A percentile compares a stretch with the other conserved stretches of the same genome.
Conservation (phyloP, 2,113 vertebrate species). For the Callithrix jacchus region DNA sequence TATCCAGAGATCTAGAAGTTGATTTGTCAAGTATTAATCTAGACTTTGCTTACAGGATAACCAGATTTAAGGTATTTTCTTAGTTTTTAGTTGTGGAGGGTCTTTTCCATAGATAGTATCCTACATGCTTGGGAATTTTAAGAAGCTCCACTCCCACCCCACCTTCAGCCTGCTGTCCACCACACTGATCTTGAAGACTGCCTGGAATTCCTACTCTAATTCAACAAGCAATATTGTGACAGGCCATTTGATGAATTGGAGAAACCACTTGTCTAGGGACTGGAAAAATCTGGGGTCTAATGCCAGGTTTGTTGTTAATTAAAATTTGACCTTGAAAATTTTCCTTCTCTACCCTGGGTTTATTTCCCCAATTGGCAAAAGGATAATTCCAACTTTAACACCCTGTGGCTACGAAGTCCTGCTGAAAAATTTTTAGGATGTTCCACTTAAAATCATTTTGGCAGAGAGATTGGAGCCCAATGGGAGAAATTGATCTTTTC, state of each 20-base stretch:
- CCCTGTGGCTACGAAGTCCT: background rate
- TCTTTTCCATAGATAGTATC: background rate
- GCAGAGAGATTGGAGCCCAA: background rate
- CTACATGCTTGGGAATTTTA: background rate
- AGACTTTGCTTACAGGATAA: background rate
- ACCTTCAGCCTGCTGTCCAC: background rate
- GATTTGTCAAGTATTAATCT: background rate
- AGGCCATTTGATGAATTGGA: background rate
- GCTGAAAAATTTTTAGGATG: background rate
- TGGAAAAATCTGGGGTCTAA: background rate
- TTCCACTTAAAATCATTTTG: background rate
- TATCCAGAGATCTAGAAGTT: background rate
- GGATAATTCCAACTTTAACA: background rate
- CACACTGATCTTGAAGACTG: background rate
- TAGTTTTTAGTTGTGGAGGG: background rate
- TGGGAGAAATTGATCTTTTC: background rate
- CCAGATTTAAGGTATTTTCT: background rate
- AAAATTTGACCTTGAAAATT: constrained; percentile 32
- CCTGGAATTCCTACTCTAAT: background rate
- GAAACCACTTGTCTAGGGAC: background rate
- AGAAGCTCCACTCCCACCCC: rapidly evolving
- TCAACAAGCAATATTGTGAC: background rate
- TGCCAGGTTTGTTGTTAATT: background rate
- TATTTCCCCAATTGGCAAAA: background rate
- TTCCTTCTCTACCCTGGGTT: background rate